Conservation (phyloP, 2,797 vertebrate species). For the Periparus ater region DNA sequence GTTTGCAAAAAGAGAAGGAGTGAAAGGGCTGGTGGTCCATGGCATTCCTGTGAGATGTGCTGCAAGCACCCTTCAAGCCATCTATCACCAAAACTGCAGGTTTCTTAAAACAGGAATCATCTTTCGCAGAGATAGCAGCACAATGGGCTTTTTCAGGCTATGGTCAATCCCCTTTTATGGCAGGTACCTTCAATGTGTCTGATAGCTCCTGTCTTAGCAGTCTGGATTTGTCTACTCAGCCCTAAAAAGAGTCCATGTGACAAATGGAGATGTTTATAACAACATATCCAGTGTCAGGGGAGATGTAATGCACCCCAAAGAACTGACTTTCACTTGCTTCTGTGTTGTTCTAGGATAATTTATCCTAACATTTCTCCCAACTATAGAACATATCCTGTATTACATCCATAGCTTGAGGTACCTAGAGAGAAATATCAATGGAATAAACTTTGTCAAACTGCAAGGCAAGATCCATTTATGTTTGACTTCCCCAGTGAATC, state of each 20-base stretch:
- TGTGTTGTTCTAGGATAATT: not conserved
- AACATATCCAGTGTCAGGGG: rapidly evolving
- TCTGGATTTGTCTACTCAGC: not conserved
- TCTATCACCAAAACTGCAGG: not conserved
- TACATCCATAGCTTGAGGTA: not conserved
- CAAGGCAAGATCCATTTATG: not conserved
- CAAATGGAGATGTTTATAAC: not conserved
- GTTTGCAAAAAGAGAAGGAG: not conserved
- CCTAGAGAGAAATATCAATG: not conserved
- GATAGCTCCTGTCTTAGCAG: not conserved
- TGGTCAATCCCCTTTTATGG: not conserved
- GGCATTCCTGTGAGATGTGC: not conserved
- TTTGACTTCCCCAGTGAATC: not conserved
- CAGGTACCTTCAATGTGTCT: not conserved
- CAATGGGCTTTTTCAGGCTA: not conserved
- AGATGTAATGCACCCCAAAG: not conserved
- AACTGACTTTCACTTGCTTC: not conserved
- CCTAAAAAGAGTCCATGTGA: not conserved
- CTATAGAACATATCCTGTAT: not conserved
- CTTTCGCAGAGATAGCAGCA: not conserved
- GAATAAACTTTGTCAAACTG: not conserved
- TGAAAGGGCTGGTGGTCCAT: not conserved
- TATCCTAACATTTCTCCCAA: not conserved
- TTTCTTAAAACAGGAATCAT: not conserved
- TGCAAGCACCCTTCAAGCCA: not conserved